phyloP scores from a whole-genome alignment of 2,797 vertebrate genomes.

The Cichlasoma orientale region DNA sequence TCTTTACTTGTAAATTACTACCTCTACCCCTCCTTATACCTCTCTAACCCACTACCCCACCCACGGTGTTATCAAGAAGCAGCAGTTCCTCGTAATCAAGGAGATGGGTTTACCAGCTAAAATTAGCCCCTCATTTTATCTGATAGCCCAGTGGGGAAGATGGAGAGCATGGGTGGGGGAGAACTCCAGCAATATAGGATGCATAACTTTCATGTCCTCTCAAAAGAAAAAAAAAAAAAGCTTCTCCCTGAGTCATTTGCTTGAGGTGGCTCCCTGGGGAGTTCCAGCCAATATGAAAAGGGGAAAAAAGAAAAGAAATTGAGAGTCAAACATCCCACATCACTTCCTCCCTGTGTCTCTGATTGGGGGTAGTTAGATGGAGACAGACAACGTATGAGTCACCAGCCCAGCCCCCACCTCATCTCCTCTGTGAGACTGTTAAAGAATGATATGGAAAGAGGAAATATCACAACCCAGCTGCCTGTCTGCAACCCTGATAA shows the following conservation, averaged over 20 bases:
- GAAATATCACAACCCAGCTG: conserved; percentile 47
- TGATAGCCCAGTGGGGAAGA: conserved; percentile 24
- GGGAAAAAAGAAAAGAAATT: conserved; percentile 13
- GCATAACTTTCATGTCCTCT: conserved; percentile 17
- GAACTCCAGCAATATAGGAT: conserved; percentile 16
- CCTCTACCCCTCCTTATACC: neutral
- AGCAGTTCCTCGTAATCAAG: conserved; percentile 51
- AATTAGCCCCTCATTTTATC: conserved; percentile 34
- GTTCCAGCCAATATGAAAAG: conserved; percentile 3
- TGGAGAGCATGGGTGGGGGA: neutral
- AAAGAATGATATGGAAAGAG: conserved; percentile 33
- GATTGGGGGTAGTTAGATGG: conserved; percentile 41
- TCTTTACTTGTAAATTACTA: neutral
- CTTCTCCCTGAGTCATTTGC: conserved; percentile 9
- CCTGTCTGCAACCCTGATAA: neutral
- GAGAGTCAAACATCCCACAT: conserved; percentile 42
- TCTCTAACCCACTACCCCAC: neutral
- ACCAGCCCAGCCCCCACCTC: conserved; percentile 38
- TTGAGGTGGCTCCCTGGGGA: conserved; percentile 29
- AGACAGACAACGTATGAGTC: conserved; percentile 65
- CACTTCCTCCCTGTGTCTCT: conserved; percentile 15
- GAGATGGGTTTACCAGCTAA: conserved; percentile 43
- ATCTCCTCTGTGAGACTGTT: conserved; percentile 38
- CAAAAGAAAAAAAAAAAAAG: neutral
- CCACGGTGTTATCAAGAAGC: conserved; percentile 42